A percentile compares a stretch with the other conserved stretches of the same genome.
Conservation (phyloP, 1,140 invertebrate genomes). For the Formica selysi region DNA sequence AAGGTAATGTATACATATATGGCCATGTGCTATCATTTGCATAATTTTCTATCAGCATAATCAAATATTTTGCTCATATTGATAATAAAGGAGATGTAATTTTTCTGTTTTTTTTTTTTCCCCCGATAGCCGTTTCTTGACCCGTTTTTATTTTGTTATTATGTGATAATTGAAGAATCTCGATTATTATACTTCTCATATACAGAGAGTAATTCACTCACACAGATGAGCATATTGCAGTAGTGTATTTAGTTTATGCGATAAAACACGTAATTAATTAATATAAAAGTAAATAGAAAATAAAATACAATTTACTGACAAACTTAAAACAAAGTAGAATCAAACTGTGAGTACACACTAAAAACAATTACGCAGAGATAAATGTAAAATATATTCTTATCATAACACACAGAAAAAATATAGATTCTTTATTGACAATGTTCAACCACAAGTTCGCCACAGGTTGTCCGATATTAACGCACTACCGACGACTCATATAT, state of each 20-base stretch:
- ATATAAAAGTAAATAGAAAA: background rate
- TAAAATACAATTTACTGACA: background rate
- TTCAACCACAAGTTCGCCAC: background rate
- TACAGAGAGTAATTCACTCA: slow-evolving; percentile 8
- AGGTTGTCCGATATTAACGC: slow-evolving; percentile 9
- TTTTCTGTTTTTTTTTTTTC: background rate
- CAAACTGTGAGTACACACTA: slow-evolving; percentile 15
- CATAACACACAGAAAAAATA: background rate
- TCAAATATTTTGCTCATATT: slow-evolving; percentile 28
- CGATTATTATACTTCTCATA: background rate
- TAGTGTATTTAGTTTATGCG: slow-evolving; percentile 5
- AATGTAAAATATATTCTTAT: slow-evolving; percentile 17
- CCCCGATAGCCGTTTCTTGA: background rate
- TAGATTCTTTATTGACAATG: background rate
- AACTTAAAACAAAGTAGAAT: slow-evolving; percentile 36
- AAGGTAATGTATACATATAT: background rate
- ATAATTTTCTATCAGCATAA: slow-evolving; percentile 14
- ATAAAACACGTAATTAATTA: slow-evolving; percentile 20
- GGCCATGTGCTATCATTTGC: background rate
- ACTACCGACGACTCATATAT: background rate
- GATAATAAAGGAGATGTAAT: background rate
- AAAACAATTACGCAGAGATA: slow-evolving; percentile 16
- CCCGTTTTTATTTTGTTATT: background rate
- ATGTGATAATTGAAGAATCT: slow-evolving; percentile 28
- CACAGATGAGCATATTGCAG: background rate